Percentiles rank a stretch among this genome's conserved stretches.
These are phyloP conservation scores for Sander lucioperca DNA, from an alignment of 2,113 vertebrate species.

Conservation along the genomic window DNA sequence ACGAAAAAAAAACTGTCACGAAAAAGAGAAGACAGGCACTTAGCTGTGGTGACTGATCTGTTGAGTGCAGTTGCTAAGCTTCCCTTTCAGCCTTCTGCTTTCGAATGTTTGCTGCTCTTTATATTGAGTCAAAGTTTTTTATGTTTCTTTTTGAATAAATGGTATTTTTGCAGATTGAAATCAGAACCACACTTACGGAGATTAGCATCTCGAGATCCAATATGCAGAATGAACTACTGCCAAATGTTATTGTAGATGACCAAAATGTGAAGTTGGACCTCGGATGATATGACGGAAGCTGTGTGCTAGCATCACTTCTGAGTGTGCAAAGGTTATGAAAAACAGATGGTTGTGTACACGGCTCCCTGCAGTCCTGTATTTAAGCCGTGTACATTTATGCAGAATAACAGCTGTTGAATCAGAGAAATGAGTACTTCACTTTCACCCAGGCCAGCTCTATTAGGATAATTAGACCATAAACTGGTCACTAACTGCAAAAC, in stretches of 20 bases:
- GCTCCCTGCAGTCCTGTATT: conserved; percentile 42
- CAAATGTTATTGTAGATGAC: background rate
- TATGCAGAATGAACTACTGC: no score
- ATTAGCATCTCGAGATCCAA: background rate
- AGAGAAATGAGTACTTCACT: conserved; percentile 53
- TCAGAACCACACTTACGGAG: background rate
- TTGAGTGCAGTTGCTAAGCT: conserved; percentile 78
- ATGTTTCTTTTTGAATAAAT: background rate
- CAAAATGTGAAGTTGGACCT: background rate
- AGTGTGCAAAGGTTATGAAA: conserved; percentile 31
- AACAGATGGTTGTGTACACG: conserved; percentile 28
- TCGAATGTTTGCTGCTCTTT: background rate
- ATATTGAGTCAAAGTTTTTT: background rate
- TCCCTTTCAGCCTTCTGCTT: conserved; percentile 10
- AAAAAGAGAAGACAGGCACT: conserved; percentile 42
- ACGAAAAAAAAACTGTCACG: background rate
- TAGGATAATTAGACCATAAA: conserved; percentile 75
- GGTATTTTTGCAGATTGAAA: background rate
- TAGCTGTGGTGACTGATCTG: conserved; percentile 59
- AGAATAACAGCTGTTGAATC: conserved; percentile 70
- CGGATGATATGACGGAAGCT: background rate
- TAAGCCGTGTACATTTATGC: conserved; percentile 44
- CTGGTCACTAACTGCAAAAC: conserved; percentile 67
- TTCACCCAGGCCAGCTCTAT: conserved; percentile 57
- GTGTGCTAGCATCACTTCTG: background rate